Percentiles rank a stretch among this genome's conserved stretches.
Conservation (phyloP, 2,888 invertebrate species). For the Drosophila seclusa region DNA sequence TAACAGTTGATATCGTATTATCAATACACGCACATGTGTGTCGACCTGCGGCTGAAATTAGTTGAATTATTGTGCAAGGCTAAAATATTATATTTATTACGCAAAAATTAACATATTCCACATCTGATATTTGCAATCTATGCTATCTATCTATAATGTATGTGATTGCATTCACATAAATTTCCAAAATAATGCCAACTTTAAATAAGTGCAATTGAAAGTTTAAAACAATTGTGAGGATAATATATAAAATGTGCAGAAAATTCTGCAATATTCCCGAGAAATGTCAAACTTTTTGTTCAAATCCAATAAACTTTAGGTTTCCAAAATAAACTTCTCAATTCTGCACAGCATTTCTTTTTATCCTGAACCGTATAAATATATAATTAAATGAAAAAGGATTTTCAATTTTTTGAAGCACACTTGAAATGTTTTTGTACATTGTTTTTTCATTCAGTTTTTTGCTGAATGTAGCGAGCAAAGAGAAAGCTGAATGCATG, state of each 20-base stretch:
- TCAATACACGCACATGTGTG: not conserved
- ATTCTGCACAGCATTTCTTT: not conserved
- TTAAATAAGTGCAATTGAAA: not conserved
- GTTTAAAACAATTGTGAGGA: not conserved
- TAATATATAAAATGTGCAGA: not conserved
- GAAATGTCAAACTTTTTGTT: not conserved
- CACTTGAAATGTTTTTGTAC: not conserved
- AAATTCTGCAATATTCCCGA: not conserved
- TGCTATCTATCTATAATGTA: not conserved
- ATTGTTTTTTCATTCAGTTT: not conserved
- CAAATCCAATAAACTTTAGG: not conserved
- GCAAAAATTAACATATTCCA: not conserved
- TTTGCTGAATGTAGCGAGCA: not conserved
- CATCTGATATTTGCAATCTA: not conserved
- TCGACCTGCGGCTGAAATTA: conserved; percentile 3
- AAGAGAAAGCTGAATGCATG: not conserved
- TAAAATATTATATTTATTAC: not conserved
- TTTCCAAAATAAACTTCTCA: not conserved
- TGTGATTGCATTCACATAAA: not conserved
- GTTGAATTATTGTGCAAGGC: conserved; percentile 22
- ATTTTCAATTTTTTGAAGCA: not conserved
- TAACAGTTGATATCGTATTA: conserved; percentile 4
- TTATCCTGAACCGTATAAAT: not conserved
- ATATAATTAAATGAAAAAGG: not conserved
- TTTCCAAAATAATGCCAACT: not conserved